A percentile compares a stretch with the other conserved stretches of the same genome.
phyloP scores from a whole-genome alignment of 2,797 vertebrate species.

The Alectoris magna region DNA sequence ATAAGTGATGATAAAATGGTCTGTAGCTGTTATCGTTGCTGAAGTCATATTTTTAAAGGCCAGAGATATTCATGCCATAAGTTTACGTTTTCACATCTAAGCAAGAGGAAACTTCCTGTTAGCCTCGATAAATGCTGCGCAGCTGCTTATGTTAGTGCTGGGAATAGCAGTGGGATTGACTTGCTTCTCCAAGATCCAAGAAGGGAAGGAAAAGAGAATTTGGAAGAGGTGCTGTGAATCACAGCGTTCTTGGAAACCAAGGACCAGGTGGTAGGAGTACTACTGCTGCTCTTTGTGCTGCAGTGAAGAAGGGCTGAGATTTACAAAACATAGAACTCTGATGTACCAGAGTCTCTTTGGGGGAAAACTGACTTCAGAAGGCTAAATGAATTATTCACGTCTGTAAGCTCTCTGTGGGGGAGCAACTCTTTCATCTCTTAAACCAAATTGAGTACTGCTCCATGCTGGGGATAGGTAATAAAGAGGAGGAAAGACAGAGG shows the following conservation, averaged over 20 bases:
- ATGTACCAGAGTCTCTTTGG: not conserved
- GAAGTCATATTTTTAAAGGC: not conserved
- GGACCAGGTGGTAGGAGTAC: not conserved
- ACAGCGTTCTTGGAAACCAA: not conserved
- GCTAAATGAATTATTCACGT: not conserved
- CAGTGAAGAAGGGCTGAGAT: not conserved
- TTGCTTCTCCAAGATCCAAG: not conserved
- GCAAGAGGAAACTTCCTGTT: not conserved
- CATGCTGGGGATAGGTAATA: not conserved
- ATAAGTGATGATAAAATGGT: not conserved
- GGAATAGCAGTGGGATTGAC: fast-evolving
- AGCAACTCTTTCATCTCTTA: not conserved
- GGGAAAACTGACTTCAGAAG: not conserved
- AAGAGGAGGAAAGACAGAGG: not conserved
- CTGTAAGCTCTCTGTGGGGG: not conserved
- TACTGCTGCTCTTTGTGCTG: not conserved
- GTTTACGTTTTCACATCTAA: not conserved
- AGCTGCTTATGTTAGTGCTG: not conserved
- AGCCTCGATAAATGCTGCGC: not conserved
- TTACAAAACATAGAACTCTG: not conserved
- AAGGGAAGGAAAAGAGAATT: not conserved
- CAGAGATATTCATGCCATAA: not conserved
- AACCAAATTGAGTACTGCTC: not conserved
- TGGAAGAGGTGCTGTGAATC: not conserved
- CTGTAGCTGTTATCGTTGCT: not conserved